These are phyloP conservation scores for Drosophila nebulosa DNA, from an alignment of 1,140 invertebrate genomes.

Conservation along the genomic window DNA sequence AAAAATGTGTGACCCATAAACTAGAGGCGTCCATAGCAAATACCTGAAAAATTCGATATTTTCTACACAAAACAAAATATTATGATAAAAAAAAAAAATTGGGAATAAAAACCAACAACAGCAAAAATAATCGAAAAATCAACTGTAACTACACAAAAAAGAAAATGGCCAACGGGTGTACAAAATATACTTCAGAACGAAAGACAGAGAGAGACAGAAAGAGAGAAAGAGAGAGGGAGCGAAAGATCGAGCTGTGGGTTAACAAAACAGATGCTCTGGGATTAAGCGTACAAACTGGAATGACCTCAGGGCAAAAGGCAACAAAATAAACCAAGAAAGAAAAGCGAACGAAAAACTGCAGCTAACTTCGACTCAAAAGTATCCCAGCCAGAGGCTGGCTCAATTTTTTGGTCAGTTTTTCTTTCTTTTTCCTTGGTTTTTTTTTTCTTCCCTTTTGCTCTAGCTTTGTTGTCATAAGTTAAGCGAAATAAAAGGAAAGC, in stretches of 20 bases:
- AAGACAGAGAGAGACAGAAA: background rate
- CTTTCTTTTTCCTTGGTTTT: background rate
- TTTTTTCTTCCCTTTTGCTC: background rate
- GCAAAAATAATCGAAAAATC: background rate
- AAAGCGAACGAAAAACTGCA: background rate
- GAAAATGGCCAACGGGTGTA: background rate
- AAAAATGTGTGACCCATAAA: background rate
- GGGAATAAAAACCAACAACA: background rate
- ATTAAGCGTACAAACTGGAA: constrained; percentile 6
- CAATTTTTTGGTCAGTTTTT: background rate
- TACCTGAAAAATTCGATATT: background rate
- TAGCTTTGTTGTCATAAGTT: constrained; percentile 32
- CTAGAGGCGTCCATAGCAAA: background rate
- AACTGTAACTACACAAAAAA: background rate
- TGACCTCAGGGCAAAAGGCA: constrained; percentile 5
- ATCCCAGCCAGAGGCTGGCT: constrained; percentile 3
- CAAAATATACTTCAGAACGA: background rate
- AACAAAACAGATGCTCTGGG: constrained; percentile 9
- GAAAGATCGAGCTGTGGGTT: background rate
- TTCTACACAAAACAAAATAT: background rate
- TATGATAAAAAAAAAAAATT: background rate
- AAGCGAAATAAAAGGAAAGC: constrained; percentile 15
- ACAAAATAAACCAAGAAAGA: background rate
- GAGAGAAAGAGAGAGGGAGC: background rate
- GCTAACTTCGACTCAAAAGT: constrained; percentile 1